Base-by-base conservation (phyloP, 2,113 vertebrate species). In the Aegotheles bennettii region DNA sequence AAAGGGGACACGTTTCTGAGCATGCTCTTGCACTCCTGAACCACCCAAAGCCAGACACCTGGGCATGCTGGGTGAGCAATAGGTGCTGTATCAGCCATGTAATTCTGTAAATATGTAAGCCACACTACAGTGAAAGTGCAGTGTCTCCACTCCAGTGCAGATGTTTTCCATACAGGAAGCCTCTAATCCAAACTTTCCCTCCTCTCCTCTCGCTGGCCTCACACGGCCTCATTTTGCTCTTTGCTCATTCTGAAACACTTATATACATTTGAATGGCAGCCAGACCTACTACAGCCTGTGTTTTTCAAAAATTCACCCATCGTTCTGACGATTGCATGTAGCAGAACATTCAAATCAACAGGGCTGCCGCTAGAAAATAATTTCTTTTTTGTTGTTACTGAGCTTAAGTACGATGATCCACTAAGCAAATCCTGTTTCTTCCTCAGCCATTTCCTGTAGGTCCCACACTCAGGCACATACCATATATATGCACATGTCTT, bases 151-250 rank as follows among this genome's bases (percentile, higher is more conserved):
- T 73, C 45, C 73, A 85, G 76, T n/a, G 63, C 96, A 96, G 96
- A 94, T 97, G 95, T 97, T 95, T 96, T 95, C 83, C 87, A 84
- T 95, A 96, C 95, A 95, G 97, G 96, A 97, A 96, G 50, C 45
- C 68, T 94, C 89, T 95, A 94, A 94, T 96, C 89, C 89, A 90
- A 76, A 93, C 87, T 91, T 89, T 94, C 65, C 86, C 74, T 88
- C 42, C 60, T 96, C 65, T 84, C 84, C 61, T 92, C 42, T 88
- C 35, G 9, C 73, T 88, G 89, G 92, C 97, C 95, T 97, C 93
- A 93, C 43, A 54, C 51, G 91, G 74, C 96, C 90, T 95, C 61
- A 12, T 68, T 0, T 0, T 67, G 61, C 35, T 90, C 74, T 93
- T 95, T 84, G 51, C 87, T 96, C 87, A 82, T 74, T 94, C 89